Conservation (phyloP, 2,888 invertebrate genomes). For the Eupelmus urozonus region DNA sequence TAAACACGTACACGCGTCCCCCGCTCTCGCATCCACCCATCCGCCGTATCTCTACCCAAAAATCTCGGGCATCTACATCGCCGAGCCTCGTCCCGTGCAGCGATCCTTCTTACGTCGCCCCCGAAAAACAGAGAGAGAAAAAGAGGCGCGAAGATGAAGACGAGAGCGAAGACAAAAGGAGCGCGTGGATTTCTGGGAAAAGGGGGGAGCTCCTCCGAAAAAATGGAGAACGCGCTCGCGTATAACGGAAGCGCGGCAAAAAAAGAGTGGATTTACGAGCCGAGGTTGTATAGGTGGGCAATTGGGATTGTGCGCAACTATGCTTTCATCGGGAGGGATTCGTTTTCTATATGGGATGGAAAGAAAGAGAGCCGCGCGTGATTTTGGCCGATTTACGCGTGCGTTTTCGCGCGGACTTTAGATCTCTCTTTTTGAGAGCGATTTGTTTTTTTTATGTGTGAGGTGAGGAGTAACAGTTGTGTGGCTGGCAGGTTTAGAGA, state of each 20-base stretch:
- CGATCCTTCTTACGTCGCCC: background rate
- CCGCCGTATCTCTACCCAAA: background rate
- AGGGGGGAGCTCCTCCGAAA: background rate
- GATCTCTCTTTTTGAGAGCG: background rate
- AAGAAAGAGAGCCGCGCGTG: slow-evolving; percentile 12
- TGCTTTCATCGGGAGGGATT: background rate
- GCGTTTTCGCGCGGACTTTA: background rate
- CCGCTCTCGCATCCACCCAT: background rate
- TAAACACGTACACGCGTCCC: background rate
- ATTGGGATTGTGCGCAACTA: too few relatives aligned
- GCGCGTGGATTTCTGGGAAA: background rate
- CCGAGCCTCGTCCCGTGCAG: background rate
- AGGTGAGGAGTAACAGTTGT: background rate
- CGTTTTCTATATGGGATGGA: background rate
- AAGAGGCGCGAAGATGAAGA: background rate
- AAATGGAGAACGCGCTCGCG: slow-evolving; percentile 18
- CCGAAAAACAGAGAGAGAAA: background rate
- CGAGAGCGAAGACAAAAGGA: background rate
- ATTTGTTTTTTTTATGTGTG: background rate
- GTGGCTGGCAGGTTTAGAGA: background rate
- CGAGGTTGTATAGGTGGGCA: too few relatives aligned
- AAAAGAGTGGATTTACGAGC: slow-evolving; percentile 54
- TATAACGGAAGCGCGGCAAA: slow-evolving; percentile 31
- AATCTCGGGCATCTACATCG: background rate
- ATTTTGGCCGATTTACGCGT: slow-evolving; percentile 35